Evolutionary conservation across 2,888 invertebrate species (phyloP), one percentile per base, ranked within the genome.

Genomic region (Rhagonycha lutea): DNA sequence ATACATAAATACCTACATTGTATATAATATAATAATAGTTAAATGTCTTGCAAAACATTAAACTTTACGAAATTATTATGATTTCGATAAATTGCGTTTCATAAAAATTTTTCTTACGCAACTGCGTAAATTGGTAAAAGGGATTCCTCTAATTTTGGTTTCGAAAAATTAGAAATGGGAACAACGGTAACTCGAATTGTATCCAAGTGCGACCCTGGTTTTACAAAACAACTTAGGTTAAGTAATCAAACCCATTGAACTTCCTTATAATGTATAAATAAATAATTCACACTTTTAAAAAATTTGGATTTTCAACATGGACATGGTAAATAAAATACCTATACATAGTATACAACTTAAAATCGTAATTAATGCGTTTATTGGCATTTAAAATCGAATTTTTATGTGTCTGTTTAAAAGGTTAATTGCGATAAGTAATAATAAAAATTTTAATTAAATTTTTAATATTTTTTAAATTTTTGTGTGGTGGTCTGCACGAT

Each of bases 341-440:
- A 18, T 5, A 47, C n/a, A n/a, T 28, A 28, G 12, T 32, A 32
- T 32, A 32, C 0, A 32, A 32, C 4, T 32, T 32, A 32, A 32
- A 80, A 79, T 76, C 73, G 72, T 73, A 79, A 80, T 74, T 81
- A 78, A 80, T 75, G 77, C 80, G 80, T 78, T 78, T 78, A 72
- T 80, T 81, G 81, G 79, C 81, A 81, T 81, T 81, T 81, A 62
- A 76, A 70, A 62, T 78, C 72, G 74, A 62, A 79, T 79, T 80
- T 80, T 81, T 80, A 81, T 79, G 76, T 75, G 78, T 75, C 47
- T 47, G 47, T 47, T 76, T 75, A 79, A 81, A 81, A 81, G 81
- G 81, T 82, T 81, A 80, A 82, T 81, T 79, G 76, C 76, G 77
- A 78, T 79, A 79, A 76, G 78, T 78, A 81, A 24, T 62, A 61